Evolutionary conservation across 2,888 invertebrate species (phyloP), one percentile per base, ranked within the genome.

Genomic region (Nycteola revayana): DNA sequence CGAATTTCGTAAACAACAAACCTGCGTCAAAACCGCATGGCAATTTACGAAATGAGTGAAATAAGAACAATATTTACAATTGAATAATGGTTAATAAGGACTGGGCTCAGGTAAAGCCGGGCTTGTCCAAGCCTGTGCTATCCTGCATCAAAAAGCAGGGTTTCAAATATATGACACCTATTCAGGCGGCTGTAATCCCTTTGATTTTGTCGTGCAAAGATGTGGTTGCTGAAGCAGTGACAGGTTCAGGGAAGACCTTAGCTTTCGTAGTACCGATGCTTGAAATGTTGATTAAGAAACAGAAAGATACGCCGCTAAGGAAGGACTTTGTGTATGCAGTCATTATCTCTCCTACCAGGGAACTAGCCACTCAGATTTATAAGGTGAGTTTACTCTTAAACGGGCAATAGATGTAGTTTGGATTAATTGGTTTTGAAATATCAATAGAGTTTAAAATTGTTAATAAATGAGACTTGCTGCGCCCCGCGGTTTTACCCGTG

Each of bases 181-280:
- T 92, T 8, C 92, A 97, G 91, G 94, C 95, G 2, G 96, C 96
- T 0, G 94, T 95, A 33, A 98, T 98, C 62, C 98, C 98, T 0
- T 87, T 97, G 32, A 89, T 99, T 31, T 75, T 98, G 32, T 92
- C 92, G 5, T 95, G 96, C 59, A 98, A 98, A 80, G 99, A 99
- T 90, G 98, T 99, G 7, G 98, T 97, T 0, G 99, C 96, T 0
- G 98, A 99, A 82, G 99, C 99, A 2, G 97, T 99, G 0, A 99
- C 99, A 1, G 99, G 99, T 2, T 98, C 98, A 48, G 99, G 99
- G 0, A 99, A 99, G 86, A 99, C 99, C 0, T 81, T 99, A 22
- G 98, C 99, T 0, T 99, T 99, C 78, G 85, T 99, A 7, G 93
- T 99, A 25, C 99, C 99, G 0, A 76, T 98, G 62, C 64, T 99